Percentiles rank a stretch among this genome's conserved stretches.
Conservation (phyloP, 2,888 invertebrate genomes). For the Argyra leucocephala region DNA sequence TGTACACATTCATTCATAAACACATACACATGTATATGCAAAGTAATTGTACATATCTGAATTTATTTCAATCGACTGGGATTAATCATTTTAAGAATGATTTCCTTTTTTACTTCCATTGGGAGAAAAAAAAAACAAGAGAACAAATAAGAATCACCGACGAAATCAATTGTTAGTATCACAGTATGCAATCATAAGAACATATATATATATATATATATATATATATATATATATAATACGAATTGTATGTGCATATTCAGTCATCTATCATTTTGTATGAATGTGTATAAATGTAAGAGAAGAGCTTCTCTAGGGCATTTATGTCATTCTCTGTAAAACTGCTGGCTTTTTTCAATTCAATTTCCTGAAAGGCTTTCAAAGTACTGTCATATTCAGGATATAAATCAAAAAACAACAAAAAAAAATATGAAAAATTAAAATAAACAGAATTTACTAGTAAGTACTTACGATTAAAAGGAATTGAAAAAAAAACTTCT, state of each 20-base stretch:
- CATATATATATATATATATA: background rate
- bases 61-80: background rate
- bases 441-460: background rate
- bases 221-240: background rate
- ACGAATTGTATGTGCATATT: background rate
- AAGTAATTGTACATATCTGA: too few relatives aligned
- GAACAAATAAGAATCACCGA: background rate
- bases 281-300: background rate
- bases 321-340: constrained; percentile 3
- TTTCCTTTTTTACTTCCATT: background rate
- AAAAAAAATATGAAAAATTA: background rate
- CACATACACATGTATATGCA: too few relatives aligned
- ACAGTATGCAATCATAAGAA: background rate
- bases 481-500: background rate
- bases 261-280: background rate
- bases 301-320: background rate
- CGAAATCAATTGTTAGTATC: background rate
- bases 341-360: background rate
- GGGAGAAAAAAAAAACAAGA: background rate
- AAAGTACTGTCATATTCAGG: background rate
- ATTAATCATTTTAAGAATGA: background rate
- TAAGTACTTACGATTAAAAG: constrained; percentile 3
- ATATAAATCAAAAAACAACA: background rate
- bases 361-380: constrained; percentile 4
- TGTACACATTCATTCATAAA: too few relatives aligned